Evolutionary conservation across 2,888 invertebrate genomes (phyloP), one percentile per base, ranked within the genome.

Genomic region (Eurytoma adleriae): DNA sequence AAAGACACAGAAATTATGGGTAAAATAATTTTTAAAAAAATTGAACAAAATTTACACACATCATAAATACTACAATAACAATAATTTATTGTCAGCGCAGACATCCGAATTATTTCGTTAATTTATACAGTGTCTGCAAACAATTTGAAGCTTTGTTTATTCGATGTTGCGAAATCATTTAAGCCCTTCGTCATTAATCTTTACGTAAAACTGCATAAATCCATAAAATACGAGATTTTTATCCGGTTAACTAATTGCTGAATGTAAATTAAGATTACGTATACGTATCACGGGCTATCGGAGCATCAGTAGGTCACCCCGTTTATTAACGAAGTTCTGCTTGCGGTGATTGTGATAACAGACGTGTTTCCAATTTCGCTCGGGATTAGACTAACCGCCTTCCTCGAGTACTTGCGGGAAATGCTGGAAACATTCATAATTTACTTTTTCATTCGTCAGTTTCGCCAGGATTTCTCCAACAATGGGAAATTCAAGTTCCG

Each of bases 241-340:
- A 10, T 64, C 48, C 27, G 40, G 30, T 72, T 78, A 72, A 59
- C 27, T 68, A 48, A 73, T 72, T 68, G 69, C 64, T 16, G 74
- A 74, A 74, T 74, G 64, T 59, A 79, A 79, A 74, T 74, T 75
- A 75, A 64, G 75, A 75, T 68, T 68, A 78, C 59, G 52, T 78
- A 61, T 64, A 73, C 16, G 24, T 56, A 79, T 72, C 72, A 52
- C 52, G 48, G 48, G 40, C 12, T 73, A 79, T 73, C 50, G 56
- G 66, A 3, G n/a, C 62, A 79, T 79, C 69, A 73, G 70, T 74
- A 70, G 79, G 75, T 70, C 74, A 75, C 64, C 75, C 66, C 64
- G 70, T 79, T 70, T 75, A 75, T 79, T 75, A 75, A 75, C 64
- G 70, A 79, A 75, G 74, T 70, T 79, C 61, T 73, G 76, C 27